A percentile compares a stretch with the other conserved stretches of the same genome.
Conservation (phyloP, 2,888 invertebrate genomes). For the Argyresthia albistria region DNA sequence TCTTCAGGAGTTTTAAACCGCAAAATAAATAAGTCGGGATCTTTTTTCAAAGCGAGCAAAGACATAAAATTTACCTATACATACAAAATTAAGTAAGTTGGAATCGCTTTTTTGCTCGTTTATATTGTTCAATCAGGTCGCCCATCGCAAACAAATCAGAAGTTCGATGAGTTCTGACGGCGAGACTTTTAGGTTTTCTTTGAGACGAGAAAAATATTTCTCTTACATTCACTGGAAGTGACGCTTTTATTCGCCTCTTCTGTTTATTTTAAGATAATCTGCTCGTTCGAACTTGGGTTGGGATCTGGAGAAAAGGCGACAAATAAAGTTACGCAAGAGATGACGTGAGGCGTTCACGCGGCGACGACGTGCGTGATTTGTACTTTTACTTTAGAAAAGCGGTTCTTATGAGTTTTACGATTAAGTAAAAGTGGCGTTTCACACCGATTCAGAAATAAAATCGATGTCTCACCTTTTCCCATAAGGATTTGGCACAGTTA, state of each 20-base stretch:
- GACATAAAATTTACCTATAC: background rate
- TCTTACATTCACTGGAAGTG: conserved; percentile 15
- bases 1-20: background rate
- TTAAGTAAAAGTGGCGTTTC: too few relatives aligned
- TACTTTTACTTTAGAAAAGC: too few relatives aligned
- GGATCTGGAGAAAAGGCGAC: too few relatives aligned
- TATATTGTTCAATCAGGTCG: conserved; percentile 27
- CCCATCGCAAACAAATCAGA: conserved; percentile 30
- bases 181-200: conserved; percentile 14
- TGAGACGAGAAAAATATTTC: conserved; percentile 9
- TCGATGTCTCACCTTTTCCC: too few relatives aligned
- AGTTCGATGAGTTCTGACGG: conserved; percentile 29
- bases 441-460: too few relatives aligned
- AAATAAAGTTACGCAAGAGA: too few relatives aligned
- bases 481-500: too few relatives aligned
- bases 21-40: background rate
- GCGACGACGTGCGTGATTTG: too few relatives aligned
- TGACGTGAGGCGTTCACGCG: too few relatives aligned
- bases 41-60: background rate
- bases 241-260: conserved; percentile 1
- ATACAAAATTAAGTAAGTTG: conserved; percentile 4
- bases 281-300: background rate
- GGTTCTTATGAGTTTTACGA: too few relatives aligned
- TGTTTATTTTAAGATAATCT: conserved; percentile 1
- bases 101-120: conserved; percentile 21